A percentile compares a stretch with the other conserved stretches of the same genome.
Conservation (phyloP, 2,888 invertebrate species). For the Stomorhina lunata region DNA sequence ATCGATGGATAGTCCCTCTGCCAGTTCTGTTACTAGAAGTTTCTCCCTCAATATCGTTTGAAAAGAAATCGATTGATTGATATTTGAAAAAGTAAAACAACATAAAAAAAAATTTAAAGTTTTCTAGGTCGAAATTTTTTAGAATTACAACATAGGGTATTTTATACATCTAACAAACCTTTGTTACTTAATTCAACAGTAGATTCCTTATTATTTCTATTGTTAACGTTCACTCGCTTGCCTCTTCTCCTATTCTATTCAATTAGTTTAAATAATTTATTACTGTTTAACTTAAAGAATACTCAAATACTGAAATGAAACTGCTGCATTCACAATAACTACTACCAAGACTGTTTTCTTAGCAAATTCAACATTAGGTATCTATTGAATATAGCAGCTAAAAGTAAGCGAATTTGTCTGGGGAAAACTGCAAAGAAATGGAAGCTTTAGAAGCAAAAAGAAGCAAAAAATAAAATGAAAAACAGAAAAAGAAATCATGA, state of each 20-base stretch:
- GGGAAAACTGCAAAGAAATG: slow-evolving; percentile 51
- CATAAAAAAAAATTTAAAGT: too few relatives aligned
- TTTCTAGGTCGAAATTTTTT: too few relatives aligned
- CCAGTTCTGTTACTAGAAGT: too few relatives aligned
- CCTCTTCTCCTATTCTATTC: slow-evolving; percentile 30
- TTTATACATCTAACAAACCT: not conserved
- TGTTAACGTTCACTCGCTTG: not conserved
- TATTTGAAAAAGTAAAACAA: too few relatives aligned
- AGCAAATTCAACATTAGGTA: too few relatives aligned
- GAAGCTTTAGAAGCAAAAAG: slow-evolving; percentile 43
- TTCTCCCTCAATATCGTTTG: too few relatives aligned
- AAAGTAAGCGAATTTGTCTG: too few relatives aligned
- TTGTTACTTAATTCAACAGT: not conserved
- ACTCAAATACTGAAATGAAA: not conserved
- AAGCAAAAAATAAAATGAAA: slow-evolving; percentile 28
- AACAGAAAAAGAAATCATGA: not conserved
- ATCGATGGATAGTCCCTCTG: too few relatives aligned
- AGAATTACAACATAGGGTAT: not conserved
- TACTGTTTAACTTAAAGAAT: slow-evolving; percentile 49
- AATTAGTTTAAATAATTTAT: slow-evolving; percentile 63
- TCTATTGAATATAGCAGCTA: too few relatives aligned
- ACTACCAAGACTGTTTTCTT: not conserved
- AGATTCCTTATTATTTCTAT: not conserved
- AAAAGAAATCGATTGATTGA: too few relatives aligned
- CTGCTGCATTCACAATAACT: not conserved